Evolutionary conservation across 2,888 invertebrate species (phyloP), one percentile per base, ranked within the genome.

Genomic region (Torymus aiolomorphi): DNA sequence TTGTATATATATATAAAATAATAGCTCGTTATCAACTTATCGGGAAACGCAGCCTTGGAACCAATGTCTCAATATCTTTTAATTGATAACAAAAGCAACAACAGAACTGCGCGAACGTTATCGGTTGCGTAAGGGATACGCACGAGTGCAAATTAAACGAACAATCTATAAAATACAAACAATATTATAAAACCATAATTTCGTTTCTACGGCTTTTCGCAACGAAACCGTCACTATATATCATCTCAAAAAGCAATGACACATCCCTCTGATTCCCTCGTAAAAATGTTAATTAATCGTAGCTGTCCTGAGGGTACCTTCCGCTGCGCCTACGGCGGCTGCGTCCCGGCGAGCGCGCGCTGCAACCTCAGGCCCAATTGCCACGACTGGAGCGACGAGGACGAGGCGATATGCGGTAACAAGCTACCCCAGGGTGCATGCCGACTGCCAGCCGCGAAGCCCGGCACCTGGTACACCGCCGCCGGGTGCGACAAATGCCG

Each of bases 381-480:
- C 76, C 81, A 85, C 73, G 87, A 87, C 59, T 87, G 86, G 87
- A 88, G 88, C 78, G 87, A 87, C 80, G 87, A 88, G 70, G 84
- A 86, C 16, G 87, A 87, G 18, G 31, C 66, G 0, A 67, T 84
- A 0, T 87, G 87, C 57, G 84, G 84, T 8, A 49, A 76, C 3
- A 63, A 73, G 13, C 67, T 87, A 24, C 85, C 87, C 0, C 78
- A 83, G 16, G 85, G 85, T 14, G 86, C 86, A 1, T 88, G 88
- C 70, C 85, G 86, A 16, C 83, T 87, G 42, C 88, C 88, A 1
- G 54, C 80, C 0, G 82, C 84, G 0, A 80, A 80, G 73, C 82
- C 86, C 8, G 86, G 80, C 0, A 86, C 83, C 10, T 83, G 84
- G 66, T 87, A 87, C 66, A 49, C 13, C 1, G 84, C 84, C 0